Base-by-base conservation (phyloP, 2,888 invertebrate species). In the Gortyna flavago region DNA sequence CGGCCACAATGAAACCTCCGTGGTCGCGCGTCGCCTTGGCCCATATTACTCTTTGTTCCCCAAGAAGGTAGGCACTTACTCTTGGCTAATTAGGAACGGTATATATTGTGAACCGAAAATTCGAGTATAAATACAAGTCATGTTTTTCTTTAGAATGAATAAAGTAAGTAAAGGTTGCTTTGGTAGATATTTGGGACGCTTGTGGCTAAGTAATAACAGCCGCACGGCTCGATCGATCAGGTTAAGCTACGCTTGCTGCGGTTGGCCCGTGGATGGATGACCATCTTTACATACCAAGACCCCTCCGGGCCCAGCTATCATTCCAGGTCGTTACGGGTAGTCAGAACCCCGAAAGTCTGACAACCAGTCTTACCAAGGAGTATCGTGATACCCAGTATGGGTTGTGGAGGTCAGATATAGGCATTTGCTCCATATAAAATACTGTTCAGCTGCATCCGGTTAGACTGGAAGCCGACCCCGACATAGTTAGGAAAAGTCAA, bases 11-110 rank as follows among this genome's bases (percentile, higher is more conserved):
- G 64, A 59, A 48, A 57, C n/a, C n/a, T n/a, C n/a, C n/a, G n/a
- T n/a, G n/a, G n/a, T n/a, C n/a, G n/a, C n/a, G n/a, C 69, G 62
- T 67, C 72, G 57, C 83, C 80, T 80, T 83, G 84, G 61, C 75
- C 75, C 51, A 72, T 65, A 79, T 75, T 75, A 48, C 54, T 57
- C 62, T 72, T 72, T 83, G 79, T 79, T 70, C 51, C n/a, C 29
- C 61, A 59, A 79, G 64, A 57, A 54, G 21, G n/a, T 69, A 69
- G 35, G n/a, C 48, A 77, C 61, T 64, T 59, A 25, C 29, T 51
- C 73, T 74, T 64, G 21, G 65, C 35, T 83, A 69, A 75, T 83
- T 83, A 75, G 72, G 6, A 62, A 62, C 80, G 62, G 64, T 65
- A n/a, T n/a, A n/a, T n/a, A 59, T 61, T 32, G 25, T 21, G n/a